These are phyloP conservation scores for Drosophila algonquin DNA, from an alignment of 2,888 invertebrate genomes.

Conservation along the genomic window DNA sequence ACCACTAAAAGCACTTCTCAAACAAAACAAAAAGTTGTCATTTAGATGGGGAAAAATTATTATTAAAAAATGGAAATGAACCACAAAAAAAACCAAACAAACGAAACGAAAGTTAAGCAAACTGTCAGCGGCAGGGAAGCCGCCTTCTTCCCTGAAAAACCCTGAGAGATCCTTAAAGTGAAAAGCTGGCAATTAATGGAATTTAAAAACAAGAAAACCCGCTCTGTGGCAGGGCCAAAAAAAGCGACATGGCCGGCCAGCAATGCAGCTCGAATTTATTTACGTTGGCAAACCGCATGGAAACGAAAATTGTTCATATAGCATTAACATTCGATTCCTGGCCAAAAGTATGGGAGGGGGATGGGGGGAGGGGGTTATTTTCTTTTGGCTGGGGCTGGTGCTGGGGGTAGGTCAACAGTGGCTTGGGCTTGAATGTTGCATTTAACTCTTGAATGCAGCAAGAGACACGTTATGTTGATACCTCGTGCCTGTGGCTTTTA, in stretches of 20 bases:
- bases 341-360: neutral
- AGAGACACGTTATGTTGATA: neutral
- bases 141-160: neutral
- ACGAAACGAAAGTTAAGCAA: conserved; percentile 25
- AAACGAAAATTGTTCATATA: conserved; percentile 47
- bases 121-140: conserved; percentile 33
- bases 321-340: conserved; percentile 49
- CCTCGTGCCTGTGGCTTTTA: neutral
- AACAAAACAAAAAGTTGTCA: conserved; percentile 16
- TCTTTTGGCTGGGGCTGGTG: neutral
- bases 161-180: neutral
- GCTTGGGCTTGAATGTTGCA: conserved; percentile 46
- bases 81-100: conserved; percentile 5
- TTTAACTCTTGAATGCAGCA: conserved; percentile 59
- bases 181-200: conserved; percentile 35
- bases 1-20: conserved; percentile 28
- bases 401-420: neutral
- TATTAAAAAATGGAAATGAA: conserved; percentile 7
- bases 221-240: conserved; percentile 33
- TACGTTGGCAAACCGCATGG: conserved; percentile 44
- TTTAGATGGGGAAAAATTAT: conserved; percentile 5
- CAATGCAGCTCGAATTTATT: conserved; percentile 41
- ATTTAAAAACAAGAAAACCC: conserved; percentile 30
- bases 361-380: conserved; percentile 1
- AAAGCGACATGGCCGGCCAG: conserved; percentile 30